Evolutionary conservation across 2,113 vertebrate genomes (phyloP).

Genomic region (Phylloscopus trochilus): DNA sequence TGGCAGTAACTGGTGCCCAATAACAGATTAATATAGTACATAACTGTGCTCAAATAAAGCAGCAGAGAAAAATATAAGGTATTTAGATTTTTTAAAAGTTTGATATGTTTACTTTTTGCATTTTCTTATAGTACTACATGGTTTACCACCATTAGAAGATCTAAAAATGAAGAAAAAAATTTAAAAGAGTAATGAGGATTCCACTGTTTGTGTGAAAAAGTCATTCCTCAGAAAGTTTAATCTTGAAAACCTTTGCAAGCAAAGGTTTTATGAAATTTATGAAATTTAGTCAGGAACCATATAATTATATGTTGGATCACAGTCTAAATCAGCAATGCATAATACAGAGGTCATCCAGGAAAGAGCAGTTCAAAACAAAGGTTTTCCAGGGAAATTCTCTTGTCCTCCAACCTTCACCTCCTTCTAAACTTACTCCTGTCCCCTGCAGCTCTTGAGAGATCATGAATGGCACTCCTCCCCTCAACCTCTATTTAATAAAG

Average conservation of each 20-base stretch:
- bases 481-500: background rate
- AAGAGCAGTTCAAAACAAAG: background rate
- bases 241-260: background rate
- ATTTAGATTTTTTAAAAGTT: background rate
- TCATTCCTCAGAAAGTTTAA: background rate
- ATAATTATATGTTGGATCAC: background rate
- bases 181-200: fast-evolving
- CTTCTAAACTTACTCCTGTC: background rate
- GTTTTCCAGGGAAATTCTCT: background rate
- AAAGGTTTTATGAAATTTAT: no score
- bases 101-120: background rate
- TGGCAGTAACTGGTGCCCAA: background rate
- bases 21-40: background rate
- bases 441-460: background rate
- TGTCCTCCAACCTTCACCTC: background rate
- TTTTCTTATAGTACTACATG: background rate
- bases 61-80: background rate
- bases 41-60: background rate
- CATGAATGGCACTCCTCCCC: fast-evolving
- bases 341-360: background rate
- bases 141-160: background rate
- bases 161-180: background rate
- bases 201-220: background rate
- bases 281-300: background rate
- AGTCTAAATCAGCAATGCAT: background rate